phyloP scores from a whole-genome alignment of 2,797 vertebrate genomes.

The Chiloscyllium punctatum region DNA sequence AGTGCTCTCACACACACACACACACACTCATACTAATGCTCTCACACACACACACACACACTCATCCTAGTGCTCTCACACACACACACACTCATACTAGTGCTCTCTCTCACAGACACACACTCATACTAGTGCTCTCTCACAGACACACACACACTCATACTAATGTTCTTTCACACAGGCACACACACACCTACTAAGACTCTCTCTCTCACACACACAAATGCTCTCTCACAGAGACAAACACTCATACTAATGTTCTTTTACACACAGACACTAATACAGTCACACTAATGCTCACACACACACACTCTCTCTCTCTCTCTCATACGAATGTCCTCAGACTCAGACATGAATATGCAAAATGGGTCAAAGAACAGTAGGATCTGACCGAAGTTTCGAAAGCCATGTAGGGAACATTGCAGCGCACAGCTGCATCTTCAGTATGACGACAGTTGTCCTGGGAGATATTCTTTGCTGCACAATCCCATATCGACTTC shows the following conservation, averaged over 20 bases:
- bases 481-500: slow-evolving; percentile 78
- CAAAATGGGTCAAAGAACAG: background rate
- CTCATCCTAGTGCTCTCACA: too few species aligned
- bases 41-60: too few species aligned
- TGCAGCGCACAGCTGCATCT: slow-evolving; percentile 79
- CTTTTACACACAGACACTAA: background rate
- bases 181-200: too few species aligned
- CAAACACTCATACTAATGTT: background rate
- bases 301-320: too few species aligned
- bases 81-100: too few species aligned
- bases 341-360: background rate
- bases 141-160: too few species aligned
- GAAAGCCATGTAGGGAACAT: slow-evolving; percentile 78
- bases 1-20: too few species aligned
- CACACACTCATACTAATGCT: too few species aligned
- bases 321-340: too few species aligned
- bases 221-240: background rate
- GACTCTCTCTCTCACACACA: background rate
- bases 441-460: slow-evolving; percentile 83
- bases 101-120: too few species aligned
- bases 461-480: slow-evolving; percentile 79
- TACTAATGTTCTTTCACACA: too few species aligned
- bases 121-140: too few species aligned
- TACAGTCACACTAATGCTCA: background rate
- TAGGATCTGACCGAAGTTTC: slow-evolving; percentile 75